Evolutionary conservation across 2,797 vertebrate species (phyloP).

Genomic region (Clangula hyemalis): DNA sequence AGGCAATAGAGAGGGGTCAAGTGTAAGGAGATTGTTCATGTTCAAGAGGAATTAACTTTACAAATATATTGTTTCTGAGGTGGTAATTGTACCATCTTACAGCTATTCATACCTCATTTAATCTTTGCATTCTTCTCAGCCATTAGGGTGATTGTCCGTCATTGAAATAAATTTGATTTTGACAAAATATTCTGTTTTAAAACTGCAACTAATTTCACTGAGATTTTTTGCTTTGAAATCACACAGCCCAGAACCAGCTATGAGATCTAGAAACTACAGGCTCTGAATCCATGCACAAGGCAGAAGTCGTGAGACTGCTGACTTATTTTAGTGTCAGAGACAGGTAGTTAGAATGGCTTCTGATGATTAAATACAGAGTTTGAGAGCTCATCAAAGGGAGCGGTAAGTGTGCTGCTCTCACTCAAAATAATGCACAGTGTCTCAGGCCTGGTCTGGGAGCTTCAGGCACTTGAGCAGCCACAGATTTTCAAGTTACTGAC

Average conservation of each 20-base stretch:
- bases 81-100: constrained; percentile 94
- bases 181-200: constrained; percentile 82
- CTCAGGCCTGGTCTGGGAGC: background rate
- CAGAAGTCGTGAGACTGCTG: background rate
- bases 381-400: background rate
- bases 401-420: background rate
- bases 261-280: background rate
- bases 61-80: constrained; percentile 95
- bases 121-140: constrained; percentile 86
- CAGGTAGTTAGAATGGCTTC: background rate
- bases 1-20: constrained; percentile 87
- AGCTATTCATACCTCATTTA: constrained; percentile 93
- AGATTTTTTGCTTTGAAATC: constrained; percentile 54
- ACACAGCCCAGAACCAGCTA: background rate
- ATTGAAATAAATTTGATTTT: constrained; percentile 83
- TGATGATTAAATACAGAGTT: rapidly evolving
- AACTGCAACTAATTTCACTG: constrained; percentile 75
- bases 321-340: background rate
- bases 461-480: background rate
- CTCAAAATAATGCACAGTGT: background rate
- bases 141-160: constrained; percentile 81
- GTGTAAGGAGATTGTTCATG: constrained; percentile 84
- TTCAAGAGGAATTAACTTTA: constrained; percentile 90
- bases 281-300: background rate
- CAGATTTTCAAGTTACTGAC: background rate